Evolutionary conservation across 2,113 vertebrate species (phyloP).

Genomic region (Ophthalmolycus amberensis): DNA sequence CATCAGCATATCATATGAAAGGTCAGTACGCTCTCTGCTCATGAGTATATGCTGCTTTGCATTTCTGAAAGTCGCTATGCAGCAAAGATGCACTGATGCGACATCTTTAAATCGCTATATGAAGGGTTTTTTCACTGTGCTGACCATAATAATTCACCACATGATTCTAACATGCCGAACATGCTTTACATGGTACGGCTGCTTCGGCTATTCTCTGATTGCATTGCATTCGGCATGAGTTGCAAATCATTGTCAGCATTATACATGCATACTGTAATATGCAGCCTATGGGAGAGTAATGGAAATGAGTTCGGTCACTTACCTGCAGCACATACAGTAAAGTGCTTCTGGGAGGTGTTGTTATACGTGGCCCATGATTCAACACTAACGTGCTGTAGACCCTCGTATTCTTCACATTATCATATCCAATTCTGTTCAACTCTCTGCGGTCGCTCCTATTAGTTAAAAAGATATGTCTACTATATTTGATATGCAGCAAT

Average conservation of each 20-base stretch:
- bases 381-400: neutral
- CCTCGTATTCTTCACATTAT: neutral
- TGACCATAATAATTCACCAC: conserved; percentile 7
- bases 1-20: neutral
- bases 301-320: neutral
- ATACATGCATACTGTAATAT: neutral
- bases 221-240: neutral
- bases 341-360: neutral
- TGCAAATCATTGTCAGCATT: conserved; percentile 3
- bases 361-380: neutral
- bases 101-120: neutral
- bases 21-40: neutral
- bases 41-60: neutral
- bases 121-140: neutral
- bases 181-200: neutral
- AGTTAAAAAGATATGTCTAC: neutral
- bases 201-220: neutral
- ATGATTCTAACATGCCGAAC: neutral
- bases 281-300: neutral
- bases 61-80: neutral
- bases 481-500: conserved; percentile 1
- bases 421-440: neutral
- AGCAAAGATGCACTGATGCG: neutral
- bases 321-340: neutral
- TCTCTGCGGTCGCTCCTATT: neutral